phyloP scores from a whole-genome alignment of 2,888 invertebrate species.

The Caenorhabditis macrosperma region DNA sequence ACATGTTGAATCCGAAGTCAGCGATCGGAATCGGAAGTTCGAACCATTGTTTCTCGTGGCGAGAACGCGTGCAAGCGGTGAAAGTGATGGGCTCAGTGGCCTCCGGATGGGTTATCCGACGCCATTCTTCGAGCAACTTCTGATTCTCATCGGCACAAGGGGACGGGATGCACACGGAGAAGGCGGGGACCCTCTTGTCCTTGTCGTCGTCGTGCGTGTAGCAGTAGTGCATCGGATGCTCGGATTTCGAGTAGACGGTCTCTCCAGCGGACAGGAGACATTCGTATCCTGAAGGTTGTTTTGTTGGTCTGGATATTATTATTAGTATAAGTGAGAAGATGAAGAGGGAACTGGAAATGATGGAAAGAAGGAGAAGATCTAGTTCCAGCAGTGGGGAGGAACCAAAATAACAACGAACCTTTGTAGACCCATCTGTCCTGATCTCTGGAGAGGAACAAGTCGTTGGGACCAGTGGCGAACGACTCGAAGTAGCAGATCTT shows the following conservation, averaged over 20 bases:
- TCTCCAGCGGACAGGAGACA: conserved; percentile 79
- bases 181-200: conserved; percentile 68
- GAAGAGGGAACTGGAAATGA: no score
- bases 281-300: conserved; percentile 63
- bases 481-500: conserved; percentile 76
- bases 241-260: conserved; percentile 76
- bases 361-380: neutral
- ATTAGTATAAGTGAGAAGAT: no score
- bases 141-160: conserved; percentile 75
- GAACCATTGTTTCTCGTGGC: conserved; percentile 77
- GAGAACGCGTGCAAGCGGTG: conserved; percentile 76
- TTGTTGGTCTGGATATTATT: neutral
- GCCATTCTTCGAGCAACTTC: conserved; percentile 76
- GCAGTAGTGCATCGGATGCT: conserved; percentile 79
- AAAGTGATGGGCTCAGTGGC: conserved; percentile 70
- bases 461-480: conserved; percentile 72
- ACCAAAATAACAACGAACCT: conserved; percentile 57
- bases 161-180: conserved; percentile 76
- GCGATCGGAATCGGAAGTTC: conserved; percentile 75
- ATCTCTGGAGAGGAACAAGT: conserved; percentile 69
- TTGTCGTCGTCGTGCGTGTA: conserved; percentile 70
- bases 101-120: conserved; percentile 64
- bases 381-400: neutral
- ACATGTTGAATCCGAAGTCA: conserved; percentile 77
- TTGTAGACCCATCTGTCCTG: conserved; percentile 79